Conservation (phyloP, 2,888 invertebrate species). For the Gerosis bhagava region DNA sequence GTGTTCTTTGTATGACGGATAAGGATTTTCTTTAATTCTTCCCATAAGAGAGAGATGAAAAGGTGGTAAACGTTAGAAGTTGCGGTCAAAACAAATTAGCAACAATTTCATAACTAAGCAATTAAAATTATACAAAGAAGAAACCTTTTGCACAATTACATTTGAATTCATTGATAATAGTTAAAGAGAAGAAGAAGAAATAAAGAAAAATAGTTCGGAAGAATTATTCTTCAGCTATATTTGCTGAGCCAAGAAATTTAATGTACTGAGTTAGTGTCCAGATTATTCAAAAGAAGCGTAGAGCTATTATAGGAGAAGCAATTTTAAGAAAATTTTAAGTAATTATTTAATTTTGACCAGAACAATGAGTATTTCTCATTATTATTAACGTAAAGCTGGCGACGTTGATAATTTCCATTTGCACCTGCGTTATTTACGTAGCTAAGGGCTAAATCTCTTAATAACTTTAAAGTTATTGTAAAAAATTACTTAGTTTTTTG, state of each 20-base stretch:
- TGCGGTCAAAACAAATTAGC: no score
- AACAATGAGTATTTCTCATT: constrained; percentile 31
- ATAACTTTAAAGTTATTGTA: no score
- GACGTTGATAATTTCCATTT: constrained; percentile 34
- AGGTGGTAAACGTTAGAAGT: no score
- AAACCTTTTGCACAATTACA: no score
- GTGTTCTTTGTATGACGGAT: no score
- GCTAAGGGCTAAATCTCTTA: constrained; percentile 23
- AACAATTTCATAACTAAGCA: no score
- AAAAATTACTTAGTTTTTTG: no score
- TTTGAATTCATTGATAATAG: no score
- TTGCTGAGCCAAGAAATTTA: constrained; percentile 8
- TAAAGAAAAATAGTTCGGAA: background rate
- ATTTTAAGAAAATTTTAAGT: constrained; percentile 7
- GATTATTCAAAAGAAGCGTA: background rate
- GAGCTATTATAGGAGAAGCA: constrained; percentile 1
- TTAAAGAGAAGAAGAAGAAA: background rate
- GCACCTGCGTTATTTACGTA: constrained; percentile 31
- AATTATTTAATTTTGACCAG: constrained; percentile 18
- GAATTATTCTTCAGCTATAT: no score
- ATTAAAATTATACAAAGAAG: no score
- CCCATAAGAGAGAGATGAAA: no score
- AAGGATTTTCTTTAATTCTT: no score
- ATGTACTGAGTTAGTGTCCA: background rate
- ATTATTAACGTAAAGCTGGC: constrained; percentile 35